Conservation (phyloP, 1,140 invertebrate species). For the Zophobas atratus region DNA sequence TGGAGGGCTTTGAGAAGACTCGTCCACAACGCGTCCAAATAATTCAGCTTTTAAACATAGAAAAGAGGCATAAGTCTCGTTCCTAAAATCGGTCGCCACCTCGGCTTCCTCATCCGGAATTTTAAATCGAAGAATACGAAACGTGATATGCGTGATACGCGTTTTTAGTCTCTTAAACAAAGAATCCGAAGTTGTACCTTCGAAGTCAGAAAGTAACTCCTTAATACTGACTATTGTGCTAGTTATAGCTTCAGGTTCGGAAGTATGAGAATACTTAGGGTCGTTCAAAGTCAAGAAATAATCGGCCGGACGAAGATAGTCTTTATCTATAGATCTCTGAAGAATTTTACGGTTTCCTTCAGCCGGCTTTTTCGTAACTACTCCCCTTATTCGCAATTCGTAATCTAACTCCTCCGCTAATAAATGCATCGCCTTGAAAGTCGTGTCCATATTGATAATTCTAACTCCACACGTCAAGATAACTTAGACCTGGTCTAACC, state of each 20-base stretch:
- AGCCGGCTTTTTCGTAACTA: not conserved
- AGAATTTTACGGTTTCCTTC: not conserved
- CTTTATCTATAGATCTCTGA: not conserved
- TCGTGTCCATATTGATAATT: not conserved
- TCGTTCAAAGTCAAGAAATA: not conserved
- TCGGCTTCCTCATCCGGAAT: not conserved
- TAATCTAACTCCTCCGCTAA: not conserved
- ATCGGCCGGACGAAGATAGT: not conserved
- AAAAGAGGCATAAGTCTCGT: slow-evolving; percentile 38
- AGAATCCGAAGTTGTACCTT: not conserved
- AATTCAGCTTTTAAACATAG: slow-evolving; percentile 22
- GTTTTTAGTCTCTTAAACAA: not conserved
- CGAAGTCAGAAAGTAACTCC: not conserved
- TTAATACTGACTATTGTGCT: not conserved
- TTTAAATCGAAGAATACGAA: not conserved
- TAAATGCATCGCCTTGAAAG: not conserved
- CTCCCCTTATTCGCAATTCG: not conserved
- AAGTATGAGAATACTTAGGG: not conserved
- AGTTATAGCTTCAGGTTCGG: not conserved
- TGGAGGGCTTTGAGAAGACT: no score
- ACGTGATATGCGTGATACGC: not conserved
- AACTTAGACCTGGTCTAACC: no score
- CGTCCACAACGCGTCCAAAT: not conserved
- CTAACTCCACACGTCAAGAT: no score
- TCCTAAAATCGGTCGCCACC: slow-evolving; percentile 4